Evolutionary conservation across 1,140 invertebrate genomes (phyloP), one percentile per base, ranked within the genome.

Genomic region (Colletes gigas): DNA sequence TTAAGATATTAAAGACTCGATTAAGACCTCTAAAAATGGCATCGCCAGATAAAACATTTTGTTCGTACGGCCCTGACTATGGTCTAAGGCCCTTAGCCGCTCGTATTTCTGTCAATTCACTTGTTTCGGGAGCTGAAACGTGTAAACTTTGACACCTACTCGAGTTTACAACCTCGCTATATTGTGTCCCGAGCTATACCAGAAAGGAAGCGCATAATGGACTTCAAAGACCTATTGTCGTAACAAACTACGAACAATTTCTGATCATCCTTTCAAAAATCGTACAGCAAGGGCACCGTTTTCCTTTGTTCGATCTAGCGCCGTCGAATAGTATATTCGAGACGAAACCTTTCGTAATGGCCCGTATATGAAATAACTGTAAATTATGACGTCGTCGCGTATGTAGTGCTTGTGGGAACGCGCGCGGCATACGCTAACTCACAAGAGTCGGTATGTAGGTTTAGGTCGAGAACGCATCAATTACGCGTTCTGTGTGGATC

Each of bases 401-500:
- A 62, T 50, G 63, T 66, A 59, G 66, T 17, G 81, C 74, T 79
- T 84, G 80, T 77, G 75, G 68, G 78, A 83, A 86, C 79, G 86
- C 77, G 74, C 75, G 67, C 71, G 62, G 83, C 71, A 85, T 83
- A 81, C 57, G 67, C 77, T 73, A 62, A 74, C 84, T 87, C 77
- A 82, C 68, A 83, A 79, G 74, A 60, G 17, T 47, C 57, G 60
- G 65, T 83, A 90, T 83, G 85, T 83, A 80, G 85, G 83, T 83
- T 88, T 81, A 84, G 85, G 87, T 88, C 85, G 85, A 87, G 85
- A 88, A 86, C 83, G 75, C 79, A 83, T 86, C 78, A 81, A 86
- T 87, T 86, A 86, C 87, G 39, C 75, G 83, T 88, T 88, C 88
- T 76, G 41, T 70, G 73, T 82, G 68, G 82, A 76, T 71, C 78